These are phyloP conservation scores for Pyralis farinalis DNA, from an alignment of 2,888 invertebrate genomes.

Conservation along the genomic window DNA sequence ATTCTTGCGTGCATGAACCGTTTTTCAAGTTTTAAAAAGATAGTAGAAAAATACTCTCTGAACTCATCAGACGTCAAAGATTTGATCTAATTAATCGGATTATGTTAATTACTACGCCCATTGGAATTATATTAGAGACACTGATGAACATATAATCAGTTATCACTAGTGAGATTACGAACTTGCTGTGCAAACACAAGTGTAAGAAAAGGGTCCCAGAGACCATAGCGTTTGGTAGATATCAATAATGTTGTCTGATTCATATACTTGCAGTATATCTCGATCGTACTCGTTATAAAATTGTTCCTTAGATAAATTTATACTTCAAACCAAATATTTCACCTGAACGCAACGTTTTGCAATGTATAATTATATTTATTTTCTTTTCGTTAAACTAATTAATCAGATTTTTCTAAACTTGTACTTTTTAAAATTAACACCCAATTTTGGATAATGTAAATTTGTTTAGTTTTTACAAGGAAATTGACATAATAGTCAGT, in stretches of 20 bases:
- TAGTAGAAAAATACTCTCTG: slow-evolving; percentile 79
- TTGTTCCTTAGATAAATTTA: neutral
- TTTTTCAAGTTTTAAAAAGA: slow-evolving; percentile 70
- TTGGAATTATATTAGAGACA: slow-evolving; percentile 40
- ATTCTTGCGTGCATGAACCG: slow-evolving; percentile 67
- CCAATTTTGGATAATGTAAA: slow-evolving; percentile 34
- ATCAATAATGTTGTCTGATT: neutral
- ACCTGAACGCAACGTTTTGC: neutral
- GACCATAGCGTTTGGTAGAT: slow-evolving; percentile 3
- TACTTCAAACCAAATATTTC: neutral
- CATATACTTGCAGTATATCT: no score
- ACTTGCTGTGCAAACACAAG: slow-evolving; percentile 8
- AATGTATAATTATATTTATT: neutral
- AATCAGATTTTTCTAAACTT: slow-evolving; percentile 22
- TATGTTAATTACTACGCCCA: slow-evolving; percentile 52
- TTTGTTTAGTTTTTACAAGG: slow-evolving; percentile 26
- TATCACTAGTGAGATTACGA: slow-evolving; percentile 68
- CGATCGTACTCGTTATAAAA: neutral
- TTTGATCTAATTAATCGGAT: slow-evolving; percentile 59
- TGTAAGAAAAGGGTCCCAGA: neutral
- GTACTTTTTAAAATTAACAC: slow-evolving; percentile 34
- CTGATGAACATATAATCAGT: slow-evolving; percentile 38
- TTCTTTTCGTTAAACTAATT: slow-evolving; percentile 4
- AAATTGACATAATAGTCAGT: slow-evolving; percentile 47
- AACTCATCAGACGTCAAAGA: slow-evolving; percentile 62